Conservation (phyloP, 2,888 invertebrate genomes). For the Suillia variegata region DNA sequence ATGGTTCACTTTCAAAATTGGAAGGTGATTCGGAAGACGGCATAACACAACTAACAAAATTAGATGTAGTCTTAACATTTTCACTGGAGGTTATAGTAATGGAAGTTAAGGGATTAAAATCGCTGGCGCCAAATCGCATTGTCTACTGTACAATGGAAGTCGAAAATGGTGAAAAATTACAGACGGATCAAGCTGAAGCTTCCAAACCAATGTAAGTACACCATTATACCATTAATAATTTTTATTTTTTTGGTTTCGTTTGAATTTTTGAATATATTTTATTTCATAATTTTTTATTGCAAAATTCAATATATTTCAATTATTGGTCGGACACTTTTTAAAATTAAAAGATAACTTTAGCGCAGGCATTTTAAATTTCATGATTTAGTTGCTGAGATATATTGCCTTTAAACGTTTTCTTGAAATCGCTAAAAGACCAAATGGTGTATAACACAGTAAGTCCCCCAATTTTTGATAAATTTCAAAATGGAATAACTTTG, state of each 20-base stretch:
- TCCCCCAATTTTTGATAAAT: too few relatives aligned
- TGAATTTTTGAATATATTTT: slow-evolving; percentile 12
- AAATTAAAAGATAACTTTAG: too few relatives aligned
- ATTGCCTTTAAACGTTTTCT: too few relatives aligned
- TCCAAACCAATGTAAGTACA: slow-evolving; percentile 89
- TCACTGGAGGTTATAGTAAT: slow-evolving; percentile 98
- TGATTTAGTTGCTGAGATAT: too few relatives aligned
- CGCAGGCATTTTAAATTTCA: too few relatives aligned
- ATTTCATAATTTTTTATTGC: background rate
- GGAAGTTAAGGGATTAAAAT: slow-evolving; percentile 98
- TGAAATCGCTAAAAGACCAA: too few relatives aligned
- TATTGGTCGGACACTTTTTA: too few relatives aligned
- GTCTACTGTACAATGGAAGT: slow-evolving; percentile 99
- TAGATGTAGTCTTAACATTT: slow-evolving; percentile 97
- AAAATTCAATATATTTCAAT: too few relatives aligned
- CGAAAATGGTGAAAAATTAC: slow-evolving; percentile 97
- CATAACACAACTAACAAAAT: slow-evolving; percentile 94
- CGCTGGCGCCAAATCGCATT: slow-evolving; percentile 94
- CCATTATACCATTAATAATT: slow-evolving; percentile 11
- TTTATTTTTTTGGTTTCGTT: too few relatives aligned
- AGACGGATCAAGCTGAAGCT: slow-evolving; percentile 99
- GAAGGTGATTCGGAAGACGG: slow-evolving; percentile 95
- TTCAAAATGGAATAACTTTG: too few relatives aligned
- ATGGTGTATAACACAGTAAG: too few relatives aligned
- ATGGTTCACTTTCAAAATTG: slow-evolving; percentile 89